Evolutionary conservation across 2,113 vertebrate species (phyloP).

Genomic region (Xiphorhynchus elegans): DNA sequence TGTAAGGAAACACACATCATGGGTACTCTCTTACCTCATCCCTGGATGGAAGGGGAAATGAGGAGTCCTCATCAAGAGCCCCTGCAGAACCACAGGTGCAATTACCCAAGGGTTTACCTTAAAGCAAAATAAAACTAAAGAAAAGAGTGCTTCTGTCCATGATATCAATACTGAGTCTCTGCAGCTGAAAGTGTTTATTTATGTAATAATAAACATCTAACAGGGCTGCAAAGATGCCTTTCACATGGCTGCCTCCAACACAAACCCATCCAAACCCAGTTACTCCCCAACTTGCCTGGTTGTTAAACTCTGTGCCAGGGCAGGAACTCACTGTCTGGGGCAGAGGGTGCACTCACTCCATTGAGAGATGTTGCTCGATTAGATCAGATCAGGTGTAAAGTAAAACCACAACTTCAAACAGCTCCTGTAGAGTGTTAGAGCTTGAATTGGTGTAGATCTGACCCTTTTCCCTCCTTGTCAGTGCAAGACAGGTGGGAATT

Average conservation of each 20-base stretch:
- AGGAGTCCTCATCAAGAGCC: neutral
- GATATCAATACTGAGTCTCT: neutral
- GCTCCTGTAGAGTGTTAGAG: too few relatives aligned
- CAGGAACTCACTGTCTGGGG: neutral
- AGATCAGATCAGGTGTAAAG: neutral
- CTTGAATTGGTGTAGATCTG: neutral
- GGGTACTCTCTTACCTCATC: fast-evolving
- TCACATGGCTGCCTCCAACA: neutral
- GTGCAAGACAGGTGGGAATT: neutral
- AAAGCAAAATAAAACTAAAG: neutral
- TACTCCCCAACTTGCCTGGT: too few relatives aligned
- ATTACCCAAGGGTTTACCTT: neutral
- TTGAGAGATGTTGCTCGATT: fast-evolving
- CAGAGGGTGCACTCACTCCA: neutral
- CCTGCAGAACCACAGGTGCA: neutral
- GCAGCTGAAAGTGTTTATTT: neutral
- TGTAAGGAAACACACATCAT: neutral
- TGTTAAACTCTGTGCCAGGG: neutral
- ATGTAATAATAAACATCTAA: neutral
- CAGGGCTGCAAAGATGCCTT: neutral
- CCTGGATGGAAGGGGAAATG: neutral
- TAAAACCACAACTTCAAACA: fast-evolving
- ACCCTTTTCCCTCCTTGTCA: neutral
- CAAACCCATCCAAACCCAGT: neutral
- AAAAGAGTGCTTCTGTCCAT: neutral